Base-by-base conservation (phyloP, 2,797 vertebrate genomes). In the Danio aesculapii region DNA sequence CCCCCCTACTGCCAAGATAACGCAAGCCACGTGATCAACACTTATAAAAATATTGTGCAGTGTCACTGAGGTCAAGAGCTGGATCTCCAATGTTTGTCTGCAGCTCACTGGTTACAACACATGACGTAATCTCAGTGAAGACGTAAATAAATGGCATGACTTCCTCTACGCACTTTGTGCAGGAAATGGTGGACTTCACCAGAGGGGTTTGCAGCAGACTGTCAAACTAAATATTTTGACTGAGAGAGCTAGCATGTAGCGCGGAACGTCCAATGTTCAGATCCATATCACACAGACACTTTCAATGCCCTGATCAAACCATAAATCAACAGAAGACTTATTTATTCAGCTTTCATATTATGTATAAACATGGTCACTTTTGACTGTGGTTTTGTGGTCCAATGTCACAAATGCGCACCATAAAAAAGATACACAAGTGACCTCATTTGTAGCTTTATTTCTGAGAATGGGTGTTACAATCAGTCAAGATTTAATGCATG, bases 41-140 rank as follows among this genome's bases (percentile, higher is more conserved):
- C 14, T 46, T 70, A 88, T 84, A 89, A 92, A 93, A 94, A 89
- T 84, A 87, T 87, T 86, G 85, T 87, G 86, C 84, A 89, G 90
- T 7, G 81, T 87, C 87, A 55, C 79, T 68, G 80, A 91, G 88
- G 89, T 92, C 89, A 93, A 87, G 87, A 86, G 85, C 81, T 85
- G 75, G 75, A 93, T 93, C 93, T 94, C 90, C 92, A 94, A 93
- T 93, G 91, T 92, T 95, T 96, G 94, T 93, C 93, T 90, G 55
- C 43, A 80, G 88, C 1, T 88, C 88, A 87, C 87, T 85, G 83
- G 86, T 79, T 91, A 84, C 86, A 85, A 86, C 91, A 85, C 81
- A 90, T 66, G 83, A 79, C 50, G 85, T 87, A 92, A 88, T 89
- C 90, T 87, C 84, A 76, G 0, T 83, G 85, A 84, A 83, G 88